phyloP scores from a whole-genome alignment of 2,797 vertebrate species.

The Melanotaenia pygmaea region DNA sequence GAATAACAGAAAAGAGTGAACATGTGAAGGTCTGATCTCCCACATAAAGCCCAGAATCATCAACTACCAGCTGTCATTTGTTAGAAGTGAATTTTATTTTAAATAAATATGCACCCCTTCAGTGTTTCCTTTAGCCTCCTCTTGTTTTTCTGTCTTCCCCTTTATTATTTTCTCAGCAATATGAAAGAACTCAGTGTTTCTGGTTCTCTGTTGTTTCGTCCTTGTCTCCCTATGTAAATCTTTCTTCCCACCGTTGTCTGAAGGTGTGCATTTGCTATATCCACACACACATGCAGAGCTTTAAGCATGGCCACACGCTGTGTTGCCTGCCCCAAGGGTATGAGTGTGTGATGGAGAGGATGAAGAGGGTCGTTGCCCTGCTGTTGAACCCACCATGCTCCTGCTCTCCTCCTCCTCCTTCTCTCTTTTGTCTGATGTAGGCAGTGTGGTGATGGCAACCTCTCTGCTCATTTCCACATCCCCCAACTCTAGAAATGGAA shows the following conservation, averaged over 20 bases:
- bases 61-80: no score
- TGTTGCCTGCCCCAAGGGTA: slow-evolving; percentile 49
- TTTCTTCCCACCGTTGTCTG: slow-evolving; percentile 20
- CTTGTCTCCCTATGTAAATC: background rate
- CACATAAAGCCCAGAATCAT: no score
- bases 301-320: slow-evolving; percentile 63
- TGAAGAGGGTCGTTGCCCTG: slow-evolving; percentile 79
- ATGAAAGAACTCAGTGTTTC: background rate
- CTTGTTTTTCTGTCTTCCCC: no score
- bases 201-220: background rate
- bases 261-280: slow-evolving; percentile 50
- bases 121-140: no score
- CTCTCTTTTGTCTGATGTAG: slow-evolving; percentile 48
- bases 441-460: slow-evolving; percentile 28
- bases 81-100: no score
- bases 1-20: no score
- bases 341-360: slow-evolving; percentile 76
- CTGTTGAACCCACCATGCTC: slow-evolving; percentile 76
- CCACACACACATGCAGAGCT: slow-evolving; percentile 44
- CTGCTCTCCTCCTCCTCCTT: slow-evolving; percentile 57
- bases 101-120: no score
- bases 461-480: slow-evolving; percentile 30
- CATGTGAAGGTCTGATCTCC: no score
- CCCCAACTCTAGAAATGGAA: slow-evolving; percentile 36
- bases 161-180: no score